Evolutionary conservation across 2,113 vertebrate genomes (phyloP).

Genomic region (Globicephala melas): DNA sequence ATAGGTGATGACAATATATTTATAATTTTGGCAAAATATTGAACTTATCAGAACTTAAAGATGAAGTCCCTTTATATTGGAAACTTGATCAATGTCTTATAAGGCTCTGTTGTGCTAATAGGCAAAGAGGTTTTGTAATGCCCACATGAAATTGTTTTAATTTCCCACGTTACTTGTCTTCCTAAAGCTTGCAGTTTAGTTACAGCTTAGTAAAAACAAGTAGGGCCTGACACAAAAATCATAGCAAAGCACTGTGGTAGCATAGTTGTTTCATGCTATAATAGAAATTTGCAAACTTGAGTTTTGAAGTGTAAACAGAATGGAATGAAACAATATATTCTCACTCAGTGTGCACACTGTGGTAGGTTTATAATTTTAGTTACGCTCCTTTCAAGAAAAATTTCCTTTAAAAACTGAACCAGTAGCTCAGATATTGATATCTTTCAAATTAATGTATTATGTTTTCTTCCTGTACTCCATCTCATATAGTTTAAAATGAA

Average conservation of each 20-base stretch:
- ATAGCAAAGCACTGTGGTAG: neutral
- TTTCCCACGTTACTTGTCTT: neutral
- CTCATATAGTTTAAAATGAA: neutral
- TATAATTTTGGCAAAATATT: neutral
- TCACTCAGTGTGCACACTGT: neutral
- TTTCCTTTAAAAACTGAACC: neutral
- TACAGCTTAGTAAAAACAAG: neutral
- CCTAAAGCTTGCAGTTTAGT: neutral
- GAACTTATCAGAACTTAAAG: neutral
- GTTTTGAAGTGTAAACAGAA: slow-evolving; percentile 12
- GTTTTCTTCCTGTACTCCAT: neutral
- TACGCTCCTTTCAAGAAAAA: neutral
- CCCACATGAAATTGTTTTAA: neutral
- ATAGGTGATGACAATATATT: neutral
- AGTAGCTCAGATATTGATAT: neutral
- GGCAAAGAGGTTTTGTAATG: neutral
- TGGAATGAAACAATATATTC: neutral
- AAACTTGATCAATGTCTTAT: neutral
- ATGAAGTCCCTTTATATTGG: neutral
- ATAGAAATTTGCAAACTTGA: neutral
- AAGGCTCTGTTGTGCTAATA: neutral
- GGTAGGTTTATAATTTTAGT: neutral
- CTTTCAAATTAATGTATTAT: neutral
- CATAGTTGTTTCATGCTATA: neutral
- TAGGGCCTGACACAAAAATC: neutral